Evolutionary conservation across 1,140 invertebrate genomes (phyloP), one percentile per base, ranked within the genome.

Genomic region (Brachionus plicatilis): DNA sequence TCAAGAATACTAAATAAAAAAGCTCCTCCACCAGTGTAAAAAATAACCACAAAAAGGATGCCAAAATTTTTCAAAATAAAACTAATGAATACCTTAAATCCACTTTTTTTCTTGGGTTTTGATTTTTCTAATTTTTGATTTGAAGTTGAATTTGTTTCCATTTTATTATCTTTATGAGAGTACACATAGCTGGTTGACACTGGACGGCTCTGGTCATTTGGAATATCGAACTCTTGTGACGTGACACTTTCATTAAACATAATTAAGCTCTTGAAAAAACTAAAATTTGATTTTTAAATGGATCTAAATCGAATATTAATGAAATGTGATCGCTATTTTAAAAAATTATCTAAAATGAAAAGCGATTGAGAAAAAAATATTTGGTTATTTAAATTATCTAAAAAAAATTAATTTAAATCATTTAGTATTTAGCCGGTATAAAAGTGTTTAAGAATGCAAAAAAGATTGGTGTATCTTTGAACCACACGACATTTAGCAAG

Each of bases 1-100:
- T 97, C 95, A 50, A 96, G 94, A 24, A 94, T 93, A 47, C 96
- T 91, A 88, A 98, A 98, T 86, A 97, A 94, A 87, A 97, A 94
- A 45, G 95, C 96, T 8, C 96, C 96, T 72, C 94, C 93, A 50
- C 96, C 93, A n/a, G 94, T 95, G 89, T 97, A 97, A 7, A 94
- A 94, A 65, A 98, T 93, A 43, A 98, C 94, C 56, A 97, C 91
- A 78, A 93, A 93, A 85, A 95, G 94, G 85, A 98, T 94, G 27
- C 95, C 96, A 8, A 97, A 93, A 90, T 97, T 96, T 88, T 94
- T 96, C 90, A 97, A 97, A 14, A 76, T 75, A 47, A 84, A 84
- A 8, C n/a, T 12, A 12, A 72, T 14, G 24, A 53, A 33, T 9
- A 20, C 12, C 12, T 37, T 33, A 4, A 70, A 20, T 14, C 14